A percentile compares a stretch with the other conserved stretches of the same genome.
phyloP scores from a whole-genome alignment of 2,113 vertebrate species.

The Canis aureus region DNA sequence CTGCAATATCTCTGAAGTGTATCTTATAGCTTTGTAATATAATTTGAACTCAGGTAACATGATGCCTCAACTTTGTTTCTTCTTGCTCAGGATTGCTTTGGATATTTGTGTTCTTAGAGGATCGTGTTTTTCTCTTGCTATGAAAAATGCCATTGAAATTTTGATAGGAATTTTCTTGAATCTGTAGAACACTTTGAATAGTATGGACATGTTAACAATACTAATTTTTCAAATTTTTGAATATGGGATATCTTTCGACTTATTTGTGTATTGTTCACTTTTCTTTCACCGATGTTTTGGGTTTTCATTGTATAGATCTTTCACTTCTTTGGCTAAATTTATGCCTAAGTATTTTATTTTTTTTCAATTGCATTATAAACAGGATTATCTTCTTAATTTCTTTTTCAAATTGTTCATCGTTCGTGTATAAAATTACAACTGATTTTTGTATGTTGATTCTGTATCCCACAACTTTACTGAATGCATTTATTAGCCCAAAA shows the following conservation, averaged over 20 bases:
- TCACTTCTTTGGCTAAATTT: background rate
- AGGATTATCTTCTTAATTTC: background rate
- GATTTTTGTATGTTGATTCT: background rate
- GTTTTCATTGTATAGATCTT: background rate
- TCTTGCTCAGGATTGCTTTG: background rate
- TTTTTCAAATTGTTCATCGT: background rate
- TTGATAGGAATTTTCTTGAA: background rate
- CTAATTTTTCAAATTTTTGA: background rate
- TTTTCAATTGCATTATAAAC: background rate
- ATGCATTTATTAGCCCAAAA: background rate
- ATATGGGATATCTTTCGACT: background rate
- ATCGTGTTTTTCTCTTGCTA: background rate
- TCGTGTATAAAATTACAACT: background rate
- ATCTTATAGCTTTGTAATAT: background rate
- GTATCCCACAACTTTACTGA: background rate
- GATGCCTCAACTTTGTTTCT: background rate
- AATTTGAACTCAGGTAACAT: background rate
- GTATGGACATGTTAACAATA: background rate
- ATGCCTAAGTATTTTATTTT: background rate
- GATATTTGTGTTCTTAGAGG: background rate
- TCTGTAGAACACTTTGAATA: background rate
- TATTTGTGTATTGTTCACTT: background rate
- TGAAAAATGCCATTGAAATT: background rate
- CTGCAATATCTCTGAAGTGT: background rate
- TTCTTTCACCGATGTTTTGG: background rate